Percentiles rank a stretch among this genome's conserved stretches.
Conservation (phyloP, 1,140 invertebrate species). For the Leptoteleia sp. region DNA sequence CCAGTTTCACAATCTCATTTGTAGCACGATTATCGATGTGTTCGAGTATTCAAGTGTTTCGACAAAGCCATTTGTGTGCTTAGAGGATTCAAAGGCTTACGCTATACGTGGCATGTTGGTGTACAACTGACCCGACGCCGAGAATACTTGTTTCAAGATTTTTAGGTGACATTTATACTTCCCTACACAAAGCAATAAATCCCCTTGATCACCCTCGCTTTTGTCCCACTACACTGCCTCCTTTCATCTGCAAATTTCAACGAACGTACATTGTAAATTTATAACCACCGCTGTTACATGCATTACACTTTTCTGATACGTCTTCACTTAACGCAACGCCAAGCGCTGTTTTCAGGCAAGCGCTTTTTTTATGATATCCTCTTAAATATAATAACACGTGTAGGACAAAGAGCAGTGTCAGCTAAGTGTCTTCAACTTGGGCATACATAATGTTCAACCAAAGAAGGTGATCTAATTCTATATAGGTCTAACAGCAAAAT, state of each 20-base stretch:
- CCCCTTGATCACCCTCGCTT: conserved; percentile 37
- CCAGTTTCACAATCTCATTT: conserved; percentile 63
- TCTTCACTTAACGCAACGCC: conserved; percentile 1
- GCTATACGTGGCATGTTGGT: conserved; percentile 21
- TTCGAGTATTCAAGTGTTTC: conserved; percentile 52
- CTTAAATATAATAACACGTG: conserved; percentile 3
- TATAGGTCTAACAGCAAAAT: too few species aligned
- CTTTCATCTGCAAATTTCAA: conserved; percentile 43
- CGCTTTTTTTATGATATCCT: neutral
- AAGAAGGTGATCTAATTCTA: too few species aligned
- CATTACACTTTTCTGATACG: conserved; percentile 8
- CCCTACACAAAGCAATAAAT: conserved; percentile 34
- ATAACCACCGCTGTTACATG: conserved; percentile 1
- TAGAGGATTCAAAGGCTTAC: conserved; percentile 67
- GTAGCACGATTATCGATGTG: conserved; percentile 49
- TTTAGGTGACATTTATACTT: conserved; percentile 42
- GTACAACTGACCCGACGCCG: conserved; percentile 59
- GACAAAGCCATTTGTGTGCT: conserved; percentile 66
- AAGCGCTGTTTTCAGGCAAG: neutral
- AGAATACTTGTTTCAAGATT: conserved; percentile 50
- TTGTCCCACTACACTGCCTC: conserved; percentile 22
- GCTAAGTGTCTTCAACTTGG: too few species aligned
- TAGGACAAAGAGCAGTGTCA: too few species aligned
- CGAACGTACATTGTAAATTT: conserved; percentile 21
- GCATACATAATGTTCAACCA: too few species aligned